A percentile compares a stretch with the other conserved stretches of the same genome.
Evolutionary conservation across 2,888 invertebrate genomes (phyloP).

Genomic region (Euspilapteryx auroguttella): DNA sequence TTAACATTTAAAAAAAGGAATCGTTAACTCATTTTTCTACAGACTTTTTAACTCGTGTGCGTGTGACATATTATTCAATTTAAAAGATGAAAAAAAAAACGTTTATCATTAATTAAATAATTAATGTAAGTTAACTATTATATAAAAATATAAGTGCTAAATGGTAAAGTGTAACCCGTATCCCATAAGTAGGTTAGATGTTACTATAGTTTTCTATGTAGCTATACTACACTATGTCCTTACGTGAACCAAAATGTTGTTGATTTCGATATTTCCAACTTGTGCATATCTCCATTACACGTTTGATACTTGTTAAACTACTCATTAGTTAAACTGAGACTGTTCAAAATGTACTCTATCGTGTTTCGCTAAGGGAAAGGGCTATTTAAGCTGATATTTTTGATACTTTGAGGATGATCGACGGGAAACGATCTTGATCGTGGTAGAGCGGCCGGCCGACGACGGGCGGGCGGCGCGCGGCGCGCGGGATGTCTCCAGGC

Average conservation of each 20-base stretch:
- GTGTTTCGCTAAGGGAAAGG: slow-evolving; percentile 58
- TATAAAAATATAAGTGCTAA: slow-evolving; percentile 39
- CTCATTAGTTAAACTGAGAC: slow-evolving; percentile 59
- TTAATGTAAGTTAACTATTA: no score
- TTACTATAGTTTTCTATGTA: slow-evolving; percentile 40
- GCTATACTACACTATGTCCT: slow-evolving; percentile 13
- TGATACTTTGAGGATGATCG: slow-evolving; percentile 58
- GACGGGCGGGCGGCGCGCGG: no score
- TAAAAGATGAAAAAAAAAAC: no score
- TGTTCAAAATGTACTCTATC: slow-evolving; percentile 54
- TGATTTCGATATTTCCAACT: slow-evolving; percentile 42
- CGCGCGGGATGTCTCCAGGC: no score
- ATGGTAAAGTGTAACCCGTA: slow-evolving; percentile 21
- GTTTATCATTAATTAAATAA: no score
- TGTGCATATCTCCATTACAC: slow-evolving; percentile 53
- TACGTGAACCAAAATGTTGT: no score
- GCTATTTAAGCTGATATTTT: slow-evolving; percentile 59
- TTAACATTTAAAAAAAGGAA: no score
- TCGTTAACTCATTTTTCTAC: no score
- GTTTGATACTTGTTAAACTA: slow-evolving; percentile 56
- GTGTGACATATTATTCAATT: no score
- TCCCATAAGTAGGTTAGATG: slow-evolving; percentile 42
- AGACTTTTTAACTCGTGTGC: no score
- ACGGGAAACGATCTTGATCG: slow-evolving; percentile 44
- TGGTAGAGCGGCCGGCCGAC: no score